Evolutionary conservation across 2,797 vertebrate genomes (phyloP).

Genomic region (Poecilia wingei): DNA sequence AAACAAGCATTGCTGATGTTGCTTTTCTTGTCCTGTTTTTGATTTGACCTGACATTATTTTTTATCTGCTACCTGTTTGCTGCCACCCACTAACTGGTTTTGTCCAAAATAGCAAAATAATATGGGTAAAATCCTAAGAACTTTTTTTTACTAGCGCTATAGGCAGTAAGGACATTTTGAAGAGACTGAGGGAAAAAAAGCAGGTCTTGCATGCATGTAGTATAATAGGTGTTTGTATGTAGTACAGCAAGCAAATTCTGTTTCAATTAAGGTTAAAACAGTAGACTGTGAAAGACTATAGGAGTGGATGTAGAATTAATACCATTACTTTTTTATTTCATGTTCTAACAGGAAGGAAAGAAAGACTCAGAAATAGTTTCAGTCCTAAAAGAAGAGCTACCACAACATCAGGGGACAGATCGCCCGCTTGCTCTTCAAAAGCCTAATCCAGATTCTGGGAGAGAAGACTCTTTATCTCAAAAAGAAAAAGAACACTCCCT

Average conservation of each 20-base stretch:
- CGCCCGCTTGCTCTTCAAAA: slow-evolving; percentile 21
- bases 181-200: background rate
- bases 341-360: slow-evolving; percentile 59
- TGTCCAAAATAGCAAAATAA: background rate
- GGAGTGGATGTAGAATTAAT: slow-evolving; percentile 12
- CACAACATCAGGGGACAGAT: slow-evolving; percentile 28
- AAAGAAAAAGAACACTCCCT: slow-evolving; percentile 26
- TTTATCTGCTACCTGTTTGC: background rate
- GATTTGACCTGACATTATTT: background rate
- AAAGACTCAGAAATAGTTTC: slow-evolving; percentile 39
- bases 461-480: slow-evolving; percentile 27
- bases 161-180: background rate
- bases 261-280: background rate
- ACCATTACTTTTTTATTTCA: slow-evolving; percentile 29
- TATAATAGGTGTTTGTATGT: background rate
- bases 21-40: background rate
- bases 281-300: background rate
- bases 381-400: slow-evolving; percentile 30
- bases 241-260: background rate
- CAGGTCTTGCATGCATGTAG: background rate
- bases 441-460: slow-evolving; percentile 11
- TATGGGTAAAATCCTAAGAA: background rate
- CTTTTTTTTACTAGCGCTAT: background rate
- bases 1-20: background rate
- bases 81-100: background rate